Conservation (phyloP, 1,140 invertebrate species). For the Drosophila tani region DNA sequence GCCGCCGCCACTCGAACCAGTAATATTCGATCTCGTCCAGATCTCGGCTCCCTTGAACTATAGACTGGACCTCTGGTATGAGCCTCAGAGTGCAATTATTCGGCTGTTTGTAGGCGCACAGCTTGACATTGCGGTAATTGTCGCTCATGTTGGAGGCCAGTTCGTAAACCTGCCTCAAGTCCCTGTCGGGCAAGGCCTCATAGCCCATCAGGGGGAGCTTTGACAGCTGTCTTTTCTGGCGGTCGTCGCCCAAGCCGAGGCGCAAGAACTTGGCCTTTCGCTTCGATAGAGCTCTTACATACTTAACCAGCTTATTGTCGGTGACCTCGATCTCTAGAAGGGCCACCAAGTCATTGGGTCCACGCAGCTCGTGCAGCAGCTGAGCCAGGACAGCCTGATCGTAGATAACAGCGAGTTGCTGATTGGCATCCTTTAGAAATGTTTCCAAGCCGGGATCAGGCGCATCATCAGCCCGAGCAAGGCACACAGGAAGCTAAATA, state of each 20-base stretch:
- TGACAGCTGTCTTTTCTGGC: conserved; percentile 50
- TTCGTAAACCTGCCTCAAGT: conserved; percentile 48
- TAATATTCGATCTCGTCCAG: conserved; percentile 77
- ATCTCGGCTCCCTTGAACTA: conserved; percentile 60
- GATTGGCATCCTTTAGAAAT: conserved; percentile 63
- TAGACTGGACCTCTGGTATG: conserved; percentile 69
- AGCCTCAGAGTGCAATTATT: conserved; percentile 62
- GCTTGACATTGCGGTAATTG: conserved; percentile 55
- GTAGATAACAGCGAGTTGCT: conserved; percentile 55
- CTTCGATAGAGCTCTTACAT: conserved; percentile 28
- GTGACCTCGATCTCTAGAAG: conserved; percentile 62
- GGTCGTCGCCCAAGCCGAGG: conserved; percentile 30
- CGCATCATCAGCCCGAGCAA: background rate
- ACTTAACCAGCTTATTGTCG: conserved; percentile 53
- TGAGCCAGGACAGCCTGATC: conserved; percentile 65
- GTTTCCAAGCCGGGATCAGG: conserved; percentile 27
- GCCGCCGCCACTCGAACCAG: conserved; percentile 74
- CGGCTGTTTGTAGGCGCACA: conserved; percentile 67
- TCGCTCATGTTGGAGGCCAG: conserved; percentile 68
- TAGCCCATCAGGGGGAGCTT: conserved; percentile 59
- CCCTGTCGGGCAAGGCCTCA: conserved; percentile 39
- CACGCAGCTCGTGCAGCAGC: conserved; percentile 64
- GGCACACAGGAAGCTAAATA: background rate
- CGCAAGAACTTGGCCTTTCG: conserved; percentile 62
- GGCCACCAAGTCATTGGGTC: conserved; percentile 55